phyloP scores from a whole-genome alignment of 2,797 vertebrate species.

The Sebastes kiyomatsui region DNA sequence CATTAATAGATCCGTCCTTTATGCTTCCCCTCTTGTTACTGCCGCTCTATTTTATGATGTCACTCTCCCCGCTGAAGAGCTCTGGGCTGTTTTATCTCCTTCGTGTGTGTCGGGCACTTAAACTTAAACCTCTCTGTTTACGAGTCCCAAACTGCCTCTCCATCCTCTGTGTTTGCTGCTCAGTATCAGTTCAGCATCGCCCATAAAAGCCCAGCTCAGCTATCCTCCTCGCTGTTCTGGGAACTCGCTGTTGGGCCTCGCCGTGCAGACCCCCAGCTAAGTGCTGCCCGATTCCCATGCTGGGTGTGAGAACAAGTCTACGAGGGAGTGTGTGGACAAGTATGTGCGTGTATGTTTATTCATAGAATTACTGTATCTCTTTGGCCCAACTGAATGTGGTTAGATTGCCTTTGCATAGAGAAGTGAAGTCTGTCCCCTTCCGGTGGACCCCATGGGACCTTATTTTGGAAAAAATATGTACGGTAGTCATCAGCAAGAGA shows the following conservation, averaged over 20 bases:
- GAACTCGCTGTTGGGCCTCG: constrained; percentile 34
- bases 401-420: neutral
- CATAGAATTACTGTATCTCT: neutral
- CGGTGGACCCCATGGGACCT: too few relatives aligned
- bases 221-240: constrained; percentile 42
- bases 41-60: constrained; percentile 81
- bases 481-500: too few relatives aligned
- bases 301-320: constrained; percentile 33
- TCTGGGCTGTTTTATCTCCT: constrained; percentile 78
- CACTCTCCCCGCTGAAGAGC: constrained; percentile 77
- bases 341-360: neutral
- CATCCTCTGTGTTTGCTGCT: constrained; percentile 63
- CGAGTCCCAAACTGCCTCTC: constrained; percentile 78
- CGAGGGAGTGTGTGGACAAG: neutral
- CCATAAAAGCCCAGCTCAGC: constrained; percentile 61
- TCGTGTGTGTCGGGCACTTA: constrained; percentile 78
- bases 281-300: constrained; percentile 32
- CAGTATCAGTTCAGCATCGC: constrained; percentile 53
- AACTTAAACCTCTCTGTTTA: constrained; percentile 84
- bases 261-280: constrained; percentile 41
- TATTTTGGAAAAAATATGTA: too few relatives aligned
- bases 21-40: constrained; percentile 79
- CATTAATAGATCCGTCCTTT: constrained; percentile 78
- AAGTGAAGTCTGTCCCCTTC: too few relatives aligned
- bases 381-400: neutral